Percentiles rank a stretch among this genome's conserved stretches.
Evolutionary conservation across 2,113 vertebrate species (phyloP).

Genomic region (Emydura subglobosa): DNA sequence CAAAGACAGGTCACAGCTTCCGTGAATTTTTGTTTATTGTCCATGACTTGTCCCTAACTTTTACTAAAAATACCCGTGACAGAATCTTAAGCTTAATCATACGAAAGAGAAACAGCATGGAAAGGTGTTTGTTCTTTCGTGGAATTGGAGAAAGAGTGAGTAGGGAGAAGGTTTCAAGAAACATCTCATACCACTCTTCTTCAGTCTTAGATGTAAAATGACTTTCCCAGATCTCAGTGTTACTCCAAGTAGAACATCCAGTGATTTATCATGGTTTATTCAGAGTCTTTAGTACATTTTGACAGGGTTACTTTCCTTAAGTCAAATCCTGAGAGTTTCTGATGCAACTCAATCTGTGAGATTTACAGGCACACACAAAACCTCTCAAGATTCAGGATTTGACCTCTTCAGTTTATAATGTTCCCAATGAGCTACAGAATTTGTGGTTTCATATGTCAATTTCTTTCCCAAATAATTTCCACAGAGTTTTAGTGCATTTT

Average conservation of each 20-base stretch:
- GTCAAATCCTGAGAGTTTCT: neutral
- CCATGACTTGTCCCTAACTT: too few species aligned
- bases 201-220: neutral
- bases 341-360: neutral
- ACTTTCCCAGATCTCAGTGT: neutral
- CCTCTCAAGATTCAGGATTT: neutral
- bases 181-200: neutral
- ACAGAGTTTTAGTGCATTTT: neutral
- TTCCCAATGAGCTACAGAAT: neutral
- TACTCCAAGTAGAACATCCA: neutral
- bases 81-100: too few species aligned
- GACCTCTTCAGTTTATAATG: neutral
- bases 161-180: neutral
- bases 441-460: neutral
- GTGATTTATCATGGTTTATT: neutral
- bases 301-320: neutral
- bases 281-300: neutral
- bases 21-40: too few species aligned
- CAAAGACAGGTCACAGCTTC: too few species aligned
- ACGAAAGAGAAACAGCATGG: neutral
- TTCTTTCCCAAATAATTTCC: neutral
- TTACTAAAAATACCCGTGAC: too few species aligned
- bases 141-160: neutral
- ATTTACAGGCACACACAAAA: neutral
- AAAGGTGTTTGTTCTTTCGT: neutral